Percentiles rank a stretch among this genome's conserved stretches.
Evolutionary conservation across 64 coral and sea anemone genomes (phyloP).

Genomic region (Stylophora pistillata): DNA sequence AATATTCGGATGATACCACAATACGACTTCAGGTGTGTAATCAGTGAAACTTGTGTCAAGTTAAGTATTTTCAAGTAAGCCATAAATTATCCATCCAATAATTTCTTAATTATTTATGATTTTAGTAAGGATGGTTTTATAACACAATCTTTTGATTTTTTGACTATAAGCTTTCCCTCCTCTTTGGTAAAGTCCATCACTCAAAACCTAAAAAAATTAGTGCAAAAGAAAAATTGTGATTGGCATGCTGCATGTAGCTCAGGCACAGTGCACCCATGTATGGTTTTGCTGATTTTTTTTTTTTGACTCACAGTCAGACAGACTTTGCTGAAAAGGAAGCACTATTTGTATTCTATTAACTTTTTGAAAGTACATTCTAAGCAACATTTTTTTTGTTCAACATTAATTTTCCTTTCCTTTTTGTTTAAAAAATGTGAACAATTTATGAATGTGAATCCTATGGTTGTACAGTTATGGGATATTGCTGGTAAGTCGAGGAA

Average conservation of each 20-base stretch:
- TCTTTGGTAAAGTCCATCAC: too few relatives aligned
- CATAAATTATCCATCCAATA: too few relatives aligned
- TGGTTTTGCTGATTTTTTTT: too few relatives aligned
- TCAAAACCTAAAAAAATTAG: too few relatives aligned
- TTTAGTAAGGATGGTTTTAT: not conserved
- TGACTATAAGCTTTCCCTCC: too few relatives aligned
- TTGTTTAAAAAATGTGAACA: not conserved
- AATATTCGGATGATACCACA: constrained; percentile 76
- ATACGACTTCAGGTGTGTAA: constrained; percentile 87
- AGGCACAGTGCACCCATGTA: too few relatives aligned
- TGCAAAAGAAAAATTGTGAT: too few relatives aligned
- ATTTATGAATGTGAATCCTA: not conserved
- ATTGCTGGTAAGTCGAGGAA: constrained; percentile 92
- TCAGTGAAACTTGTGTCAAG: not conserved
- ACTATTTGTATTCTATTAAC: too few relatives aligned
- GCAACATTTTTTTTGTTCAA: not conserved
- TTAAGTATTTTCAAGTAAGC: not conserved
- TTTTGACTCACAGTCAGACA: too few relatives aligned
- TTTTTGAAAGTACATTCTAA: not conserved
- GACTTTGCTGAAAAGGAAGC: too few relatives aligned
- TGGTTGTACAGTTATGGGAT: constrained; percentile 82
- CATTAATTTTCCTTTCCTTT: not conserved
- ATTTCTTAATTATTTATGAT: not conserved
- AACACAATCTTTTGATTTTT: too few relatives aligned
- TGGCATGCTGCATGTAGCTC: too few relatives aligned